phyloP scores from a whole-genome alignment of 2,113 vertebrate genomes.

The Probosciger aterrimus region DNA sequence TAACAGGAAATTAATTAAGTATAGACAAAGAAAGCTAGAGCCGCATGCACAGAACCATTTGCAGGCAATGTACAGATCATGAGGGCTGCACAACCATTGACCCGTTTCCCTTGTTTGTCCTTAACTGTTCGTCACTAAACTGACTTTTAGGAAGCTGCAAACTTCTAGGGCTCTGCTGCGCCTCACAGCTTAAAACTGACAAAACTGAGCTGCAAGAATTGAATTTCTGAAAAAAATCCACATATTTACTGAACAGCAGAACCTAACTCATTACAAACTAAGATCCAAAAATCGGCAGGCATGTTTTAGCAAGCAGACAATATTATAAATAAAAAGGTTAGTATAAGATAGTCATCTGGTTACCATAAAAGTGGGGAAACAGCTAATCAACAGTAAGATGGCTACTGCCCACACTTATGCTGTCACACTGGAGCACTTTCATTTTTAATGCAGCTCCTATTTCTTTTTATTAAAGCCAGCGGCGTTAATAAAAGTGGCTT shows the following conservation, averaged over 20 bases:
- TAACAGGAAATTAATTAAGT: background rate
- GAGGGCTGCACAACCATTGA: background rate
- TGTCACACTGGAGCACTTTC: background rate
- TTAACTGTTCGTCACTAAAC: background rate
- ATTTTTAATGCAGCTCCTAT: no score
- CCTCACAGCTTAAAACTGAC: background rate
- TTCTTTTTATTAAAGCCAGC: background rate
- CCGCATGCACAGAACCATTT: background rate
- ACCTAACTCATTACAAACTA: no score
- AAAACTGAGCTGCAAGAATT: background rate
- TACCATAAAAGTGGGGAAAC: background rate
- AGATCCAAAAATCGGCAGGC: background rate
- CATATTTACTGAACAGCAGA: background rate
- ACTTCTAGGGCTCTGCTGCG: background rate
- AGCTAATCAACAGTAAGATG: fast-evolving
- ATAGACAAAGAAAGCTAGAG: background rate
- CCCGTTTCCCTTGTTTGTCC: background rate
- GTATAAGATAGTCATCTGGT: background rate
- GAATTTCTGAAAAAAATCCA: background rate
- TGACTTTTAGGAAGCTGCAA: no score
- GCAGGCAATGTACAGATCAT: fast-evolving
- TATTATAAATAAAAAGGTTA: background rate
- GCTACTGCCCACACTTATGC: fast-evolving
- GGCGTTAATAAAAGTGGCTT: no score
- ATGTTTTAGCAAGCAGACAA: background rate